Conservation (phyloP, 1,140 invertebrate species). For the Lycorma delicatula region DNA sequence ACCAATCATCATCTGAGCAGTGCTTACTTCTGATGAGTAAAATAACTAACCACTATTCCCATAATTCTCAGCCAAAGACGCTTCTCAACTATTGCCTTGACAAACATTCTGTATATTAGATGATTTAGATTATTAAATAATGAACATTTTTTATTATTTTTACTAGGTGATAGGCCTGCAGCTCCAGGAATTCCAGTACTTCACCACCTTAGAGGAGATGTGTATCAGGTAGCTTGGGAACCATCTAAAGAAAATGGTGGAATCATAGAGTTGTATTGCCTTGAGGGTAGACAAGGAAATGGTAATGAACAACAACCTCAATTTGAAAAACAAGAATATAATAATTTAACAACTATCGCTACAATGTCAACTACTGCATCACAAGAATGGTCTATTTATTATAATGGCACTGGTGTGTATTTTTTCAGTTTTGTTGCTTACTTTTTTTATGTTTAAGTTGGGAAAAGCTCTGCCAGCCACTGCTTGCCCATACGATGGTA, state of each 20-base stretch:
- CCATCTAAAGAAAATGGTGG: conserved; percentile 57
- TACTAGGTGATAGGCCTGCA: conserved; percentile 53
- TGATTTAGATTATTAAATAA: too few relatives aligned
- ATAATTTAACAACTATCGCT: too few relatives aligned
- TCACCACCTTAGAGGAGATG: conserved; percentile 49
- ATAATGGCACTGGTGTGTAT: conserved; percentile 64
- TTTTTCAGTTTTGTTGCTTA: not conserved
- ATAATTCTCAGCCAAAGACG: too few relatives aligned
- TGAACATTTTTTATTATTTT: too few relatives aligned
- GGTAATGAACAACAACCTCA: not conserved
- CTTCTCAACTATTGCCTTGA: too few relatives aligned
- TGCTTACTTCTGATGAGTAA: too few relatives aligned
- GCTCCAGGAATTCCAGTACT: conserved; percentile 55
- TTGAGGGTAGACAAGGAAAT: conserved; percentile 42
- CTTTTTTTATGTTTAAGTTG: not conserved
- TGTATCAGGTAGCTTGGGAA: conserved; percentile 65
- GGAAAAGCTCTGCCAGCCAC: not conserved
- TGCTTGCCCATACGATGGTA: not conserved
- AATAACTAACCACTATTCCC: too few relatives aligned
- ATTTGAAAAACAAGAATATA: too few relatives aligned
- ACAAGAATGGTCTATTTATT: conserved; percentile 55
- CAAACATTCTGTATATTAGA: too few relatives aligned
- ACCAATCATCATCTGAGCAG: too few relatives aligned
- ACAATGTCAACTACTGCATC: conserved; percentile 37
- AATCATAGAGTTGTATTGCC: conserved; percentile 46